These are phyloP conservation scores for Ormyrus labotus DNA, from an alignment of 2,888 invertebrate species.

Conservation along the genomic window DNA sequence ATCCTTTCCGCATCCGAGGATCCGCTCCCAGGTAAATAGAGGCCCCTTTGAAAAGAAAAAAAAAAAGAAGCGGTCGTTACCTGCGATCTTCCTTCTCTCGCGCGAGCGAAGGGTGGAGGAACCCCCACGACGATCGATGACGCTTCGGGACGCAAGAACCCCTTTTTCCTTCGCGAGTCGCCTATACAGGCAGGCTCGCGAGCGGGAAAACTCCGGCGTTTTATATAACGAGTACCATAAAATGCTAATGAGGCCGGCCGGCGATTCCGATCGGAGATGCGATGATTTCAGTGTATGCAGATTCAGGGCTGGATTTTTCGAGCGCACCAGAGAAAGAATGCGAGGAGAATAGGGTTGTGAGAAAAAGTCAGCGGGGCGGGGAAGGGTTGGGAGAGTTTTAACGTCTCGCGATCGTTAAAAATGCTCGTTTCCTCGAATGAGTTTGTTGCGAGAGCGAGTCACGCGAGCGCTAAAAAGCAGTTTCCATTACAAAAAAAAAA, in stretches of 20 bases:
- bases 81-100: too few relatives aligned
- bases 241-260: slow-evolving; percentile 50
- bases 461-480: too few relatives aligned
- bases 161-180: background rate
- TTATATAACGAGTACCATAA: slow-evolving; percentile 37
- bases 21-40: slow-evolving; percentile 38
- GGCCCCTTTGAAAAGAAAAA: background rate
- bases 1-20: slow-evolving; percentile 55
- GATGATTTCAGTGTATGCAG: slow-evolving; percentile 15
- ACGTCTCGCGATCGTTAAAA: background rate
- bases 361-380: background rate
- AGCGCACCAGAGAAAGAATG: background rate
- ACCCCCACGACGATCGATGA: too few relatives aligned
- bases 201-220: too few relatives aligned
- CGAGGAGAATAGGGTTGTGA: background rate
- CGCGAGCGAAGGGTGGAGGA: background rate
- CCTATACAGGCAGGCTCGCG: background rate
- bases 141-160: too few relatives aligned
- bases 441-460: too few relatives aligned
- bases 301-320: slow-evolving; percentile 24
- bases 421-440: too few relatives aligned
- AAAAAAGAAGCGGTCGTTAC: background rate
- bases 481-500: too few relatives aligned
- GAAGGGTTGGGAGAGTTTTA: background rate
- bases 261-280: slow-evolving; percentile 49